Evolutionary conservation across 30 jellyfish, hydroid and myxozoan genomes (phyloP), one percentile per base, ranked within the genome.

Genomic region (Hydractinia echinata): DNA sequence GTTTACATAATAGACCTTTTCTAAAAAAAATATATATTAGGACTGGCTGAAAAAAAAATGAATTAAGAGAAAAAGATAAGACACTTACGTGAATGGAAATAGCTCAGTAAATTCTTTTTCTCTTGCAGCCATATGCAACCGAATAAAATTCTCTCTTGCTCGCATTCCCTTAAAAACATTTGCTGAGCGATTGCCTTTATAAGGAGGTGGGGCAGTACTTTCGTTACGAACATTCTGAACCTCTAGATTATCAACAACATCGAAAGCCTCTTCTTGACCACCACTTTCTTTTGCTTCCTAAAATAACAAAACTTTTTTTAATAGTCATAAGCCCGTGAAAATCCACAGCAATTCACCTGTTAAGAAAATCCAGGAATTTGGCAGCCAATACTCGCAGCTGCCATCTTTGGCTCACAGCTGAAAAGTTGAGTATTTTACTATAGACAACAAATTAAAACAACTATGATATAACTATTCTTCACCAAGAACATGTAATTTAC

Each of bases 121-220:
- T 51, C 95, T 78, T 4, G 97, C 96, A 15, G 97, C 96, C 96
- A 91, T 82, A 56, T 82, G 97, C 51, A 91, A 66, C 62, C 71
- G 81, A 64, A 91, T 87, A 49, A 79, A 79, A 56, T 86, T 91
- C 64, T 91, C 97, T 49, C 97, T 73, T 58, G 97, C 97, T 3
- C 82, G 55, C 10, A 53, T 67, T 8, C 89, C 86, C 77, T 73
- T 76, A 69, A 86, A 62, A 11, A 78, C 69, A 39, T 81, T 81
- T n/a, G 96, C 76, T 10, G 81, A 51, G 55, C 95, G 84, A 11
- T 72, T 61, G 7, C 94, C 90, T 10, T 76, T 18, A 55, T 9
- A 48, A 51, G 84, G 84, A 18, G 39, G 10, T 14, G 21, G 16
- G 20, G 83, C 77, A 16, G 50, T n/a, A 58, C 6, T 19, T 16